These are phyloP conservation scores for Bolinopsis microptera DNA, from an alignment of 37 sponge, comb jelly and placozoan species.

Conservation along the genomic window DNA sequence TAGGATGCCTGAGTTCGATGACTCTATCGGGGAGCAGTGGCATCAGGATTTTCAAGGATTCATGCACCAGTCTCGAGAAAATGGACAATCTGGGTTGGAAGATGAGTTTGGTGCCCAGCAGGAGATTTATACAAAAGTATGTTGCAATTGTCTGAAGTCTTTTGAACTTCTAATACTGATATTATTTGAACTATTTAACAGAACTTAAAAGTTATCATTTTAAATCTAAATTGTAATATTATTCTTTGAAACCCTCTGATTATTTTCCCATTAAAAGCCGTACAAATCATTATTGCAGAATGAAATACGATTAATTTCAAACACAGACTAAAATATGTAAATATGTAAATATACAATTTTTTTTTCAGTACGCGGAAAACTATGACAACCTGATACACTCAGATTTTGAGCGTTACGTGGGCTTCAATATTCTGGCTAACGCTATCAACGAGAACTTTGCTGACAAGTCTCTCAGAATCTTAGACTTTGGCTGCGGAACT, in stretches of 20 bases:
- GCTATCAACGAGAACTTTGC: neutral
- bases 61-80: neutral
- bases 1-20: constrained; percentile 10
- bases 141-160: neutral
- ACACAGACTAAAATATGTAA: too few relatives aligned
- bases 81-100: neutral
- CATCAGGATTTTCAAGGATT: constrained; percentile 13
- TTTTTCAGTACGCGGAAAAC: neutral
- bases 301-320: too few relatives aligned
- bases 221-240: too few relatives aligned
- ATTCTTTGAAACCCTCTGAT: too few relatives aligned
- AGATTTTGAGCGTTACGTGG: neutral
- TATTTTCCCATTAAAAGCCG: too few relatives aligned
- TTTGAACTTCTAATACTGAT: too few relatives aligned
- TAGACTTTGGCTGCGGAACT: constrained; percentile 55
- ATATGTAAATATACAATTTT: too few relatives aligned
- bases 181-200: too few relatives aligned
- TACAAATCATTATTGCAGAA: too few relatives aligned
- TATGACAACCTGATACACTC: constrained; percentile 8
- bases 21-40: constrained; percentile 1
- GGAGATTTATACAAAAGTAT: constrained; percentile 12
- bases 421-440: constrained; percentile 15
- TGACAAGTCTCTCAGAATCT: neutral
- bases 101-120: constrained; percentile 31
- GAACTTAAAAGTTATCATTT: too few relatives aligned